Evolutionary conservation across 2,113 vertebrate species (phyloP), one percentile per base, ranked within the genome.

Genomic region (Platysternon megacephalum): DNA sequence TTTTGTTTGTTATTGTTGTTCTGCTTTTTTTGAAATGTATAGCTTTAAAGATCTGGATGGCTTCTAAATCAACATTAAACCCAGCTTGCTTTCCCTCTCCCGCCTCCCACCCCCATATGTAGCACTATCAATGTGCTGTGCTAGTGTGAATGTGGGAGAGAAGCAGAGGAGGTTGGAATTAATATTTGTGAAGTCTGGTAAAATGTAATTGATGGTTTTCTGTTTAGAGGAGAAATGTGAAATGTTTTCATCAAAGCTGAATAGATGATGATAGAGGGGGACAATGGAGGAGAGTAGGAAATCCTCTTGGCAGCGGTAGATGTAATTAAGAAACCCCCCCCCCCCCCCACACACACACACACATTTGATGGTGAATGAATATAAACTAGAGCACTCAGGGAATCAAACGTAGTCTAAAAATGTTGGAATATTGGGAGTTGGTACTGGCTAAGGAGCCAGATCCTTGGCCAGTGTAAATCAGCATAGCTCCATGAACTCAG

Each of bases 311-410:
- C 5, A 55, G 46, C 1, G 16, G n/a, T 85, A 89, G 44, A 10
- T 87, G 24, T 29, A 89, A 28, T 5, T 10, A 53, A 58, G 56
- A 84, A 49, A 48, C 2, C 76, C 84, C 35, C 12, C 11, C 4
- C 32, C 11, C n/a, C n/a, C n/a, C n/a, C n/a, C n/a, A n/a, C n/a
- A n/a, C 1, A 2, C 44, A 4, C 9, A 5, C 28, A 13, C 1
- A 2, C 46, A 2, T 74, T 85, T 91, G 86, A 32, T 44, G 16
- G 72, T 61, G 46, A 10, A 42, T 3, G 58, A 88, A 22, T 14
- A 39, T 10, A 1, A 68, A 79, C 1, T 55, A 78, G 85, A 88
- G 76, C 42, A 76, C 74, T 46, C 21, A 76, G 42, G 28, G 24
- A 78, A 44, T 29, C 4, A 19, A 39, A 2, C 39, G 6, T 74